Percentiles rank a stretch among this genome's conserved stretches.
These are phyloP conservation scores for Neoitamus cyanurus DNA, from an alignment of 2,888 invertebrate species.

Conservation along the genomic window DNA sequence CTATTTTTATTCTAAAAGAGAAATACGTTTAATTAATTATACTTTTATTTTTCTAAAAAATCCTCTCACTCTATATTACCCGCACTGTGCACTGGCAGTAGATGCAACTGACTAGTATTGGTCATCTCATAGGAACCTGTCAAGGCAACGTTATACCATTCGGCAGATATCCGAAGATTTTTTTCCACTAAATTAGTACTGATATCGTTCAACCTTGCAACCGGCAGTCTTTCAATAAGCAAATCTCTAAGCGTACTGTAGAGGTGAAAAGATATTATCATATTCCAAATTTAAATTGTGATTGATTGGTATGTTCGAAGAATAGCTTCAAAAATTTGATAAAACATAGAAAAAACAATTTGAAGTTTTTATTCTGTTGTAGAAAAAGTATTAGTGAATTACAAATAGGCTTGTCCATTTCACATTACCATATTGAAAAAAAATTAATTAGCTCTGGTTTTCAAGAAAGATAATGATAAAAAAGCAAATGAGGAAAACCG, in stretches of 20 bases:
- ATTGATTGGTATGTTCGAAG: no score
- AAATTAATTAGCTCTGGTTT: no score
- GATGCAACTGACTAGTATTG: conserved; percentile 50
- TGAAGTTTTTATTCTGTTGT: no score
- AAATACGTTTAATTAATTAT: neutral
- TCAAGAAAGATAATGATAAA: no score
- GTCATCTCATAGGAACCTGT: conserved; percentile 49
- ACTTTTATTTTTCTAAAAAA: neutral
- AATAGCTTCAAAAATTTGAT: no score
- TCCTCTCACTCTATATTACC: conserved; percentile 49
- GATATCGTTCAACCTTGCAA: conserved; percentile 47
- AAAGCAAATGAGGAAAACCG: no score
- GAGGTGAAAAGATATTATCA: neutral
- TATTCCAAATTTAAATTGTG: neutral
- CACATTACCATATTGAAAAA: no score
- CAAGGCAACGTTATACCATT: conserved; percentile 49
- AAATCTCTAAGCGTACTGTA: conserved; percentile 48
- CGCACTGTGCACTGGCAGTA: conserved; percentile 46
- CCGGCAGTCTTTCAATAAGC: conserved; percentile 42
- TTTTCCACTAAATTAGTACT: conserved; percentile 47
- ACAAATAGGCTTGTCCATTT: no score
- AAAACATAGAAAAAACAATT: no score
- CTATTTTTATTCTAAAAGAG: conserved; percentile 47
- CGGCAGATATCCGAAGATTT: conserved; percentile 45
- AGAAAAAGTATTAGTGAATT: no score